These are phyloP conservation scores for Geococcyx californianus DNA, from an alignment of 2,113 vertebrate genomes.

Conservation along the genomic window DNA sequence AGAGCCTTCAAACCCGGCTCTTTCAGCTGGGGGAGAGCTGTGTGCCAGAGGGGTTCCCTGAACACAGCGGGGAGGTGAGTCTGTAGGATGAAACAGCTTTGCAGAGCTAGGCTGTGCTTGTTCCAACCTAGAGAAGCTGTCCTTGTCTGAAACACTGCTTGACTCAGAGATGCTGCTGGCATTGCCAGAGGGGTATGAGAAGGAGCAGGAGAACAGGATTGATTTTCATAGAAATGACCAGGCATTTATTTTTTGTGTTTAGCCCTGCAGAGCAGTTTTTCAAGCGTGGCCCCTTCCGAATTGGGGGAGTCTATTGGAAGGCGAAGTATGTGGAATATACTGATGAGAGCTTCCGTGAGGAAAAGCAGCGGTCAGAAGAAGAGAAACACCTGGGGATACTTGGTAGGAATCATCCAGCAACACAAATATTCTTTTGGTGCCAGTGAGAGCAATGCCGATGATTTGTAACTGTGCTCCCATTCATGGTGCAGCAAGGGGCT, in stretches of 20 bases:
- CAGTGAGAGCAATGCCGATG: background rate
- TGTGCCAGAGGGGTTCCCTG: background rate
- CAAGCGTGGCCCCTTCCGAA: constrained; percentile 25
- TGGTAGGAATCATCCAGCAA: constrained; percentile 48
- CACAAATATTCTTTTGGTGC: background rate
- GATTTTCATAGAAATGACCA: background rate
- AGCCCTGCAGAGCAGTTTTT: constrained; percentile 76
- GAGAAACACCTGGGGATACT: constrained; percentile 78
- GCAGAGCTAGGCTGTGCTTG: background rate
- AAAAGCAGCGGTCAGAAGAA: constrained; percentile 57
- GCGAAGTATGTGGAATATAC: constrained; percentile 76
- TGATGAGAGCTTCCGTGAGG: constrained; percentile 75
- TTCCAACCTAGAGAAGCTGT: background rate
- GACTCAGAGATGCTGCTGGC: background rate
- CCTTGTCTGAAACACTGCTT: background rate
- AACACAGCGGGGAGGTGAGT: background rate
- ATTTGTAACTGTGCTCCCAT: background rate
- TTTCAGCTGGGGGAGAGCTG: background rate
- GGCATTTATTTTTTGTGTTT: background rate
- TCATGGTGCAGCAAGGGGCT: background rate
- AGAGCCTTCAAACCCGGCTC: background rate
- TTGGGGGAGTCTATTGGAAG: constrained; percentile 80
- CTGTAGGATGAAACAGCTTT: background rate
- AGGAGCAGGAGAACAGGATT: background rate
- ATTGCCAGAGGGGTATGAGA: background rate